Percentiles rank a stretch among this genome's conserved stretches.
Conservation (phyloP, 2,888 invertebrate genomes). For the Serripes groenlandicus region DNA sequence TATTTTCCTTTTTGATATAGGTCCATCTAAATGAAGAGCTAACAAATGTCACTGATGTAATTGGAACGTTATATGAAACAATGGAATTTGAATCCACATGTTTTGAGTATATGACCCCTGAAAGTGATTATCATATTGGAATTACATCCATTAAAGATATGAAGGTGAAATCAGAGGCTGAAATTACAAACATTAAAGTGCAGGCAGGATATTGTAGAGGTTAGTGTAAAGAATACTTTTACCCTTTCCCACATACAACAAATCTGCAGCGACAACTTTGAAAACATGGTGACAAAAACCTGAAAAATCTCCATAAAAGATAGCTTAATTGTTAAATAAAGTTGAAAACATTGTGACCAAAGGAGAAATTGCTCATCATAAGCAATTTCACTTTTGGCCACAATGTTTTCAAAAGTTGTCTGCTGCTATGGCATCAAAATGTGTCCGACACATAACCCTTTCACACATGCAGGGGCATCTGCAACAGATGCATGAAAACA, state of each 20-base stretch:
- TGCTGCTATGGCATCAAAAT: no score
- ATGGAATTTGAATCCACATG: background rate
- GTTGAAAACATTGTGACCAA: background rate
- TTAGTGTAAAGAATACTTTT: background rate
- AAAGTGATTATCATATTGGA: background rate
- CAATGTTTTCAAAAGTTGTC: background rate
- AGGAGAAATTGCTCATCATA: background rate
- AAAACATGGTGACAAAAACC: background rate
- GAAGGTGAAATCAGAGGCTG: background rate
- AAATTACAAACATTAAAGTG: slow-evolving; percentile 1
- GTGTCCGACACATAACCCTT: no score
- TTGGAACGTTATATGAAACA: background rate
- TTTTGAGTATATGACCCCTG: background rate
- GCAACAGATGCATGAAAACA: no score
- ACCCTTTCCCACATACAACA: background rate
- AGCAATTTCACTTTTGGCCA: background rate
- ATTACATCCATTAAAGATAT: slow-evolving; percentile 3
- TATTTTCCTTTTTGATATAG: background rate
- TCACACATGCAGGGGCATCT: no score
- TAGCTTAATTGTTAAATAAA: background rate
- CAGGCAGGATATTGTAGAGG: background rate
- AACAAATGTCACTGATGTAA: background rate
- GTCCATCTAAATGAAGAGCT: background rate
- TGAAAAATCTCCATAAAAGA: background rate
- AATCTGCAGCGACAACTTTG: background rate